phyloP scores from a whole-genome alignment of 2,797 vertebrate species.

The Acanthopagrus latus region DNA sequence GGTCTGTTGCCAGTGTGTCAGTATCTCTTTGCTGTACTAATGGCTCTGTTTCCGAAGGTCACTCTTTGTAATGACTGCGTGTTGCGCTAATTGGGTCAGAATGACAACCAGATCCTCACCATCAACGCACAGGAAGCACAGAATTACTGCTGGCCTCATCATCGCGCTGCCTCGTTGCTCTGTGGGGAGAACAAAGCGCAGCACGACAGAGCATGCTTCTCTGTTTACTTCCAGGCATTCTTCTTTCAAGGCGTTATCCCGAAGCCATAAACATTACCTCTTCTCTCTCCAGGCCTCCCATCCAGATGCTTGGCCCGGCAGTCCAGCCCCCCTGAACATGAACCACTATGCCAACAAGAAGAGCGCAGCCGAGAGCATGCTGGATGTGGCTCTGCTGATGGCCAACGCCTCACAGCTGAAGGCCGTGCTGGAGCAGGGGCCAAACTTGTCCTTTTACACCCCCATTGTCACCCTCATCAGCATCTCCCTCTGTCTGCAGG shows the following conservation, averaged over 20 bases:
- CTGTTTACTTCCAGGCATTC: conserved; percentile 39
- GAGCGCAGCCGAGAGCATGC: conserved; percentile 93
- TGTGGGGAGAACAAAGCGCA: conserved; percentile 23
- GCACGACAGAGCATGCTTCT: conserved; percentile 3
- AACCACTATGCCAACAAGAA: conserved; percentile 95
- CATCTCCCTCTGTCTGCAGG: conserved; percentile 89
- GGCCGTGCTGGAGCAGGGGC: conserved; percentile 90
- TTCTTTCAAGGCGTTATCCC: conserved; percentile 45
- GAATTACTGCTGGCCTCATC: conserved; percentile 52
- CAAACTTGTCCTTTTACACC: conserved; percentile 84
- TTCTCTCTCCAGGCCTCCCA: conserved; percentile 48
- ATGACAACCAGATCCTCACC: conserved; percentile 61
- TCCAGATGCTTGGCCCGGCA: conserved; percentile 22
- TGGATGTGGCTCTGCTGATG: conserved; percentile 94
- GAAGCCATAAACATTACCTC: conserved; percentile 50
- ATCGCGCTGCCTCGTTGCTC: conserved; percentile 36
- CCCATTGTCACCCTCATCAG: conserved; percentile 89
- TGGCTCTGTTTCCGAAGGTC: conserved; percentile 61
- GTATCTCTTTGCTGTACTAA: conserved; percentile 48
- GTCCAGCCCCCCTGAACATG: conserved; percentile 85
- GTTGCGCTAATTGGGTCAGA: conserved; percentile 65
- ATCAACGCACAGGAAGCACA: conserved; percentile 56
- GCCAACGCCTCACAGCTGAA: conserved; percentile 95
- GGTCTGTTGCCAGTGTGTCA: conserved; percentile 13
- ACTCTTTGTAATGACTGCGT: conserved; percentile 52